Conservation (phyloP, 1,140 invertebrate species). For the Caenorhabditis brenneri region DNA sequence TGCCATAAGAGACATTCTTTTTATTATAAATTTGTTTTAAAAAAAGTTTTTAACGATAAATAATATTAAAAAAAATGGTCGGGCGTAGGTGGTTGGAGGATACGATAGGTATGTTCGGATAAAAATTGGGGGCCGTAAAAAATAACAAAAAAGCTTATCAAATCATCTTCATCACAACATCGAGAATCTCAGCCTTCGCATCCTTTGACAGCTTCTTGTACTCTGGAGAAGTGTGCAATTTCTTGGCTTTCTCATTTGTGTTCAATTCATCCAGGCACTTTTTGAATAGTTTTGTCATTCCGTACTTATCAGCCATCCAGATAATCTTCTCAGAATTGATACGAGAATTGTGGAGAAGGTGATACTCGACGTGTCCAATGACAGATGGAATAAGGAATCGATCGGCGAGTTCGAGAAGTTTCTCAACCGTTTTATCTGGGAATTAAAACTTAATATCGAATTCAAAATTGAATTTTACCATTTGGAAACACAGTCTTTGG, state of each 20-base stretch:
- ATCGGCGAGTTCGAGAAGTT: background rate
- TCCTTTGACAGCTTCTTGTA: background rate
- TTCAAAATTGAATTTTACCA: background rate
- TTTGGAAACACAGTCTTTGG: background rate
- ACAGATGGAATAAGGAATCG: background rate
- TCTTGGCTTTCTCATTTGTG: background rate
- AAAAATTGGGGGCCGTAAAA: too few species aligned
- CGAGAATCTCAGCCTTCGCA: background rate
- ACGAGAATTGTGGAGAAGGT: background rate
- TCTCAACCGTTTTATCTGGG: too few species aligned
- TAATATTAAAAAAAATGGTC: too few species aligned
- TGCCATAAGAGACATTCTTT: too few species aligned
- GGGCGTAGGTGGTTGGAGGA: too few species aligned
- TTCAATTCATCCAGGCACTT: background rate
- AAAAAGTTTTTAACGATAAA: too few species aligned
- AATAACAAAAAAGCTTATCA: background rate
- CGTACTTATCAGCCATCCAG: background rate
- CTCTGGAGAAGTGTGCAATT: background rate
- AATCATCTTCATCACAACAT: slow-evolving; percentile 66
- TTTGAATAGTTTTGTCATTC: background rate
- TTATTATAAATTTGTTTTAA: too few species aligned
- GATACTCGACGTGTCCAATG: background rate
- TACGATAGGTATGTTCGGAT: too few species aligned
- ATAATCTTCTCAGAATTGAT: background rate
- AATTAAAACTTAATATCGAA: background rate